A percentile compares a stretch with the other conserved stretches of the same genome.
Evolutionary conservation across 2,113 vertebrate genomes (phyloP).

Genomic region (Hiodon alosoides): DNA sequence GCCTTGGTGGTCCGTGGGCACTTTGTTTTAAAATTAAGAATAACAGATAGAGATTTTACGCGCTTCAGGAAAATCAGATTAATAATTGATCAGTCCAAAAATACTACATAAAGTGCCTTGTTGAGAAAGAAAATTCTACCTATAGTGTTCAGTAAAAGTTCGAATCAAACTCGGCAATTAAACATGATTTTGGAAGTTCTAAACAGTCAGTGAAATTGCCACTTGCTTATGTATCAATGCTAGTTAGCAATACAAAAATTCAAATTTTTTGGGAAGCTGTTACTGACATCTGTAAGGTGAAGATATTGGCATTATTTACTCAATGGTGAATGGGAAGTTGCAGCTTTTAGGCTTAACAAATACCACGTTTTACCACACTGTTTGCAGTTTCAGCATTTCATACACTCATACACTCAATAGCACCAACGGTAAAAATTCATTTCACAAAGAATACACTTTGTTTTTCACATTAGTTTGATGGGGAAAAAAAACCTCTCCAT

Average conservation of each 20-base stretch:
- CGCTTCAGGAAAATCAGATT: not conserved
- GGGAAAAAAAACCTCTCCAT: too few species aligned
- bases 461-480: too few species aligned
- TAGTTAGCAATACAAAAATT: not conserved
- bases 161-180: too few species aligned
- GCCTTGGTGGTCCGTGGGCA: too few species aligned
- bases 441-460: too few species aligned
- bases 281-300: not conserved
- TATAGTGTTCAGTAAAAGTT: not conserved
- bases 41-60: not conserved
- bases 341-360: not conserved
- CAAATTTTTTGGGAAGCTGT: not conserved
- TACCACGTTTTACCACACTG: not conserved
- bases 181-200: not conserved
- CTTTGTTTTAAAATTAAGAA: too few species aligned
- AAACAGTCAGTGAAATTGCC: not conserved
- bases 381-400: too few species aligned
- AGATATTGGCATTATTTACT: not conserved
- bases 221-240: not conserved
- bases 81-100: too few species aligned
- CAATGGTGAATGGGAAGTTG: not conserved
- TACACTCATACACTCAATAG: too few species aligned
- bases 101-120: too few species aligned
- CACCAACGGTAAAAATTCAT: too few species aligned
- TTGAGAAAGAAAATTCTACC: not conserved